These are phyloP conservation scores for Dicerorhinus sumatrensis DNA, from an alignment of 2,113 vertebrate species.

Conservation along the genomic window DNA sequence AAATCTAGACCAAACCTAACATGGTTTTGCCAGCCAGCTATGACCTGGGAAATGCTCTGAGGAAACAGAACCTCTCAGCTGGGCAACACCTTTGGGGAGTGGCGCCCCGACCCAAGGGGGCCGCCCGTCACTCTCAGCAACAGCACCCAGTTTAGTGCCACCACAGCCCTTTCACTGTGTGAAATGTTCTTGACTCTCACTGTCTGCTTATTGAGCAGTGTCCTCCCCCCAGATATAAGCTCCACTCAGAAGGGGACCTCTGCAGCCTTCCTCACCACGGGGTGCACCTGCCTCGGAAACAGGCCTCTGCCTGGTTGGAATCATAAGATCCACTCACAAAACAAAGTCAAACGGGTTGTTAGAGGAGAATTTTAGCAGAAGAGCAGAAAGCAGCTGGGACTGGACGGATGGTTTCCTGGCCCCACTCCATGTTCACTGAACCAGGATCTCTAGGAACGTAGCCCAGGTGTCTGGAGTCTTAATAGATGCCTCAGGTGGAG, in stretches of 20 bases:
- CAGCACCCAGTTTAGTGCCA: not conserved
- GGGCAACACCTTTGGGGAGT: not conserved
- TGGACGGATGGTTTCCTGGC: not conserved
- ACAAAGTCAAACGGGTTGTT: not conserved
- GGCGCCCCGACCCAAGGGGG: not conserved
- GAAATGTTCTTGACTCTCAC: not conserved
- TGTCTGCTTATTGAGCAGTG: not conserved
- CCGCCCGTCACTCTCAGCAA: not conserved
- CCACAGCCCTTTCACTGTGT: not conserved
- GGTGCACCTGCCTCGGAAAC: not conserved
- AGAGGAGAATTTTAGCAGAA: not conserved
- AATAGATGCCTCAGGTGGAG: not conserved
- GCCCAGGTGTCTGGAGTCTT: not conserved
- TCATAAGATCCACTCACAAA: not conserved
- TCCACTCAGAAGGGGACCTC: not conserved
- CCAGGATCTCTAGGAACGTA: not conserved
- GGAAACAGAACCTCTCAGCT: not conserved
- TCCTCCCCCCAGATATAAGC: not conserved
- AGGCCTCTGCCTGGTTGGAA: not conserved
- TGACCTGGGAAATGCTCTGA: not conserved
- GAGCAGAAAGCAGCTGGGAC: not conserved
- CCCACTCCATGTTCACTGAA: not conserved
- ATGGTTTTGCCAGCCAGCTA: not conserved
- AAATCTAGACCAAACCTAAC: not conserved
- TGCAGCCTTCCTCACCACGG: not conserved